These are phyloP conservation scores for Macquaria ambigua DNA, from an alignment of 2,113 vertebrate species.

Conservation along the genomic window DNA sequence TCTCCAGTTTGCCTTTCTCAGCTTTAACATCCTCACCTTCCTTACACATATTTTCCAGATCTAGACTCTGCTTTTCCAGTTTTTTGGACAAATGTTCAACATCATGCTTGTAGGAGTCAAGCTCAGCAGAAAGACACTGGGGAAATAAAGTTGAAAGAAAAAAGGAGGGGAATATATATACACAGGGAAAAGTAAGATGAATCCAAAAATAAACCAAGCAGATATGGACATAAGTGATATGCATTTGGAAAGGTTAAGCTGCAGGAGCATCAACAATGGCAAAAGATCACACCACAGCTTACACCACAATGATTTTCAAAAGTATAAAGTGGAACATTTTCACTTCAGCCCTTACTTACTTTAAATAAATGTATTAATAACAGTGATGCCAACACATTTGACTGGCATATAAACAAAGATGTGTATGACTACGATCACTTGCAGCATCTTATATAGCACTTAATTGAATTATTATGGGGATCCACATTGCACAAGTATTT, in stretches of 20 bases:
- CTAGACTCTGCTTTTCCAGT: constrained; percentile 89
- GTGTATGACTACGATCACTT: background rate
- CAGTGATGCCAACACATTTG: background rate
- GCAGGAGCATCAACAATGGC: constrained; percentile 68
- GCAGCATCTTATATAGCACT: background rate
- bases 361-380: background rate
- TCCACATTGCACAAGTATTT: background rate
- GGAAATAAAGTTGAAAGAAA: constrained; percentile 84
- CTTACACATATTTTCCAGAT: constrained; percentile 87
- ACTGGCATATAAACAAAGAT: background rate
- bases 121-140: constrained; percentile 94
- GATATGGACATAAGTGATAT: constrained; percentile 67
- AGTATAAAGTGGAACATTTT: constrained; percentile 62
- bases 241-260: constrained; percentile 74
- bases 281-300: constrained; percentile 58
- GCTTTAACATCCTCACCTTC: constrained; percentile 85
- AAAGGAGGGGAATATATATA: constrained; percentile 82
- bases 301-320: constrained; percentile 32
- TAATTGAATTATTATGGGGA: background rate
- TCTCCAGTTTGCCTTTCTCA: constrained; percentile 86
- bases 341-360: constrained; percentile 28
- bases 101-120: constrained; percentile 93
- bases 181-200: constrained; percentile 71
- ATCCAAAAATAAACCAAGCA: constrained; percentile 77
- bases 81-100: constrained; percentile 91